Percentiles rank a stretch among this genome's conserved stretches.
Conservation (phyloP, 92 coral and sea anemone species). For the Parazoanthus darwini region DNA sequence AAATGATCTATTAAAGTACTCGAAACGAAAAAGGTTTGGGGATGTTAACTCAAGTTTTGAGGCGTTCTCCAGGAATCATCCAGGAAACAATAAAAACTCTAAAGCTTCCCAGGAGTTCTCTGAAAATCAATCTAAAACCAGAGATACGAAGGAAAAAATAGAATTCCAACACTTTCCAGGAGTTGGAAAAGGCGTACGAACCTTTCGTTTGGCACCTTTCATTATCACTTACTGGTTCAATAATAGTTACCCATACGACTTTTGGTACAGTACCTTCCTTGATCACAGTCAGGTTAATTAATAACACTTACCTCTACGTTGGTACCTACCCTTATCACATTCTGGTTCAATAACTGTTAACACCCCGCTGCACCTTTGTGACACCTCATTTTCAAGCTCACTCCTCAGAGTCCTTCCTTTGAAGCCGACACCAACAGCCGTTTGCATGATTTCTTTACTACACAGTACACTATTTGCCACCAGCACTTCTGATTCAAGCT, state of each 20-base stretch:
- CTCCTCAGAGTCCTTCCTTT: slow-evolving; percentile 41
- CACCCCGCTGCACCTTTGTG: slow-evolving; percentile 45
- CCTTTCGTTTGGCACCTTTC: background rate
- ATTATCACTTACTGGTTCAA: slow-evolving; percentile 49
- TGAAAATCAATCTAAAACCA: too few relatives aligned
- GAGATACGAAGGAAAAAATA: too few relatives aligned
- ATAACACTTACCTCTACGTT: slow-evolving; percentile 26
- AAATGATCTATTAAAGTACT: too few relatives aligned
- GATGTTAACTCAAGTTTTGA: too few relatives aligned
- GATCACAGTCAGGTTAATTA: slow-evolving; percentile 41
- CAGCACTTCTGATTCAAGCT: slow-evolving; percentile 58
- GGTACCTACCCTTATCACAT: slow-evolving; percentile 21
- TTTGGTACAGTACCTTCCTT: slow-evolving; percentile 5
- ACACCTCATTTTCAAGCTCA: slow-evolving; percentile 48
- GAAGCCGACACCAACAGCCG: slow-evolving; percentile 51
- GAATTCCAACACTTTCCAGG: background rate
- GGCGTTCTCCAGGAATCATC: too few relatives aligned
- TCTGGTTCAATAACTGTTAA: slow-evolving; percentile 58
- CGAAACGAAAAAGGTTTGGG: too few relatives aligned
- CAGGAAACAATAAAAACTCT: background rate
- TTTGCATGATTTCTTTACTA: slow-evolving; percentile 59
- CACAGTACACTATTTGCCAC: slow-evolving; percentile 47
- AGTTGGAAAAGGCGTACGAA: background rate
- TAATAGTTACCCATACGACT: slow-evolving; percentile 45
- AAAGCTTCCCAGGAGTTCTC: background rate